Conservation (phyloP, 2,888 invertebrate genomes). For the Nomada ferruginata region DNA sequence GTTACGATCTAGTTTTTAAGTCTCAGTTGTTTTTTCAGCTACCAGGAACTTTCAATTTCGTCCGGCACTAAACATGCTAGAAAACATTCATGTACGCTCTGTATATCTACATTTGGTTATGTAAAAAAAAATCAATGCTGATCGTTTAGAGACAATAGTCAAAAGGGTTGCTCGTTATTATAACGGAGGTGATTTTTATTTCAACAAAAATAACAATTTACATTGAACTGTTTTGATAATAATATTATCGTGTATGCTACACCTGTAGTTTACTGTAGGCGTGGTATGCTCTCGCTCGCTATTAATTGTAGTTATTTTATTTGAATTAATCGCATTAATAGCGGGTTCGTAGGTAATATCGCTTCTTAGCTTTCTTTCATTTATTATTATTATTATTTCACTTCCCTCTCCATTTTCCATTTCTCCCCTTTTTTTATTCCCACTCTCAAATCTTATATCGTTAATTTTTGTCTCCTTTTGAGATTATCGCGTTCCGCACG, state of each 20-base stretch:
- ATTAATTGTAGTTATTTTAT: constrained; percentile 78
- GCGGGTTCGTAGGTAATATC: constrained; percentile 70
- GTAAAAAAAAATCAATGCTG: neutral
- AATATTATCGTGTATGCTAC: constrained; percentile 83
- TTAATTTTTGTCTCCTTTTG: constrained; percentile 50
- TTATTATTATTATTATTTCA: constrained; percentile 31
- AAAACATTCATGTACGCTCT: constrained; percentile 24
- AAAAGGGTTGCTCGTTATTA: constrained; percentile 56
- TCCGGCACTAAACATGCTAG: neutral
- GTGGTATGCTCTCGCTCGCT: constrained; percentile 82
- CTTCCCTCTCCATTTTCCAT: neutral
- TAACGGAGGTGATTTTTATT: constrained; percentile 84
- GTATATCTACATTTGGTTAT: constrained; percentile 4
- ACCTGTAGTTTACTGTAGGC: constrained; percentile 82
- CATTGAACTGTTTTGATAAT: constrained; percentile 84
- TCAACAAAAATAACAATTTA: constrained; percentile 85
- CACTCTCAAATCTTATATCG: constrained; percentile 9
- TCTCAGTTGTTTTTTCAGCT: neutral
- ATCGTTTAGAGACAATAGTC: constrained; percentile 1
- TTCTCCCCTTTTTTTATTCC: neutral
- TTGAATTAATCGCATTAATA: constrained; percentile 74
- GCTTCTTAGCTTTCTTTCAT: constrained; percentile 70
- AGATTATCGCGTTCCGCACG: constrained; percentile 36
- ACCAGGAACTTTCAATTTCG: constrained; percentile 4
- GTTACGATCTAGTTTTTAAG: neutral